Conservation (phyloP, 1,140 invertebrate genomes). For the Diabrotica virgifera region DNA sequence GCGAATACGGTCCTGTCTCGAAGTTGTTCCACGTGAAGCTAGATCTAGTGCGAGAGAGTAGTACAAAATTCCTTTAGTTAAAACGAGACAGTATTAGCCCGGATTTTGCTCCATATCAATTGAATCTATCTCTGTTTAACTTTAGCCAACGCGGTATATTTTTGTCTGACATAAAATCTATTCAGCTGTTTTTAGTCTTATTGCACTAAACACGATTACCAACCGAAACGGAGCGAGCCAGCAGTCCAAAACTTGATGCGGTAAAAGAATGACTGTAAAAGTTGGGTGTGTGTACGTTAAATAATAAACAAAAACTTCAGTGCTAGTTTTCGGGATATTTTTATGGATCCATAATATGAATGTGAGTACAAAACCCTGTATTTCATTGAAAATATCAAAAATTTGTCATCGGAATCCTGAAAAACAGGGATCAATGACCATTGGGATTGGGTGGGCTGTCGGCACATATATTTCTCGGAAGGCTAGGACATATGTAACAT, state of each 20-base stretch:
- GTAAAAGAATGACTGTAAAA: neutral
- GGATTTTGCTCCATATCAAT: too few relatives aligned
- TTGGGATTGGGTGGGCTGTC: constrained; percentile 15
- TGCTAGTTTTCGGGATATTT: constrained; percentile 6
- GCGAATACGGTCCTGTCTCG: too few relatives aligned
- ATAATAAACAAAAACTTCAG: constrained; percentile 9
- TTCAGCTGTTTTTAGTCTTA: neutral
- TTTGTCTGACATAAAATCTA: constrained; percentile 2
- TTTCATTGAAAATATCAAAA: neutral
- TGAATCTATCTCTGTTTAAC: neutral
- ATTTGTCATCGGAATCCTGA: neutral
- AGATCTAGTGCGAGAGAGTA: too few relatives aligned
- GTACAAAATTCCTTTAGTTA: too few relatives aligned
- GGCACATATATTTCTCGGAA: constrained; percentile 5
- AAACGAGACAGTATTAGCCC: too few relatives aligned
- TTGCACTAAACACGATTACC: neutral
- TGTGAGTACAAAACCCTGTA: constrained; percentile 1
- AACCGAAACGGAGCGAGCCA: neutral
- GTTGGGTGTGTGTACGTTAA: constrained; percentile 10
- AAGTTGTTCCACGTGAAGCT: too few relatives aligned
- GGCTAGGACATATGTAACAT: constrained; percentile 15
- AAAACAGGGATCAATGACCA: constrained; percentile 17
- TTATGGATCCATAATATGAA: constrained; percentile 11
- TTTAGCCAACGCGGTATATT: neutral
- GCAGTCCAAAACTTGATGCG: neutral